Base-by-base conservation (phyloP, 2,888 invertebrate genomes). In the Cepaea hortensis region DNA sequence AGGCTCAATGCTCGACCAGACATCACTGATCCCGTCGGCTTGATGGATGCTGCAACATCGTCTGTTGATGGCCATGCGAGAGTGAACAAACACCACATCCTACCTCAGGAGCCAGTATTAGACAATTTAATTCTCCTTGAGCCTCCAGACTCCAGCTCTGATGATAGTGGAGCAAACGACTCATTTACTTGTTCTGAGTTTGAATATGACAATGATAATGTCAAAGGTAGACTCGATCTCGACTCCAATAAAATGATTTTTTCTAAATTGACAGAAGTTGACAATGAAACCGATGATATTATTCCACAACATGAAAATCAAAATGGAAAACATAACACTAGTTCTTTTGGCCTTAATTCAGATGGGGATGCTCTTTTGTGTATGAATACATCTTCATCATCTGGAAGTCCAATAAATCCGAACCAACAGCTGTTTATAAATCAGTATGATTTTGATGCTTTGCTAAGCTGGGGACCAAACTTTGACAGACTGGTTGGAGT, bases 101-200 rank as follows among this genome's bases (percentile, higher is more conserved):
- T 77, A 77, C 76, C 86, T 62, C 87, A 85, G n/a, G 90, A 91
- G 70, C 88, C 88, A 68, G 88, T 90, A 81, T 90, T 93, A 83
- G 94, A 94, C 76, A 94, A 93, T 55, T 93, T 93, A 89, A 93
- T 93, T 46, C 90, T 93, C 23, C 90, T 94, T 62, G 94, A 94
- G 86, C 93, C 94, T 5, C 94, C 94, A 85, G 92, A 93, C 77
- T 94, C 95, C 9, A 94, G 94, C 88, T 93, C 98, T 91, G 98
- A 98, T 94, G 98, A 98, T 95, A 97, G 97, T 90, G 97, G 97
- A 89, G 97, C 97, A 7, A 98, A 98, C 95, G 98, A 99, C 94
- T 98, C 98, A 91, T 99, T 99, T 95, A 99, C 98, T 18, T 99
- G 98, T 95, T 98, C 98, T 0, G 98, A 98, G 95, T 98, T 98